Evolutionary conservation across 2,888 invertebrate genomes (phyloP).

Genomic region (Pollenia amentaria): DNA sequence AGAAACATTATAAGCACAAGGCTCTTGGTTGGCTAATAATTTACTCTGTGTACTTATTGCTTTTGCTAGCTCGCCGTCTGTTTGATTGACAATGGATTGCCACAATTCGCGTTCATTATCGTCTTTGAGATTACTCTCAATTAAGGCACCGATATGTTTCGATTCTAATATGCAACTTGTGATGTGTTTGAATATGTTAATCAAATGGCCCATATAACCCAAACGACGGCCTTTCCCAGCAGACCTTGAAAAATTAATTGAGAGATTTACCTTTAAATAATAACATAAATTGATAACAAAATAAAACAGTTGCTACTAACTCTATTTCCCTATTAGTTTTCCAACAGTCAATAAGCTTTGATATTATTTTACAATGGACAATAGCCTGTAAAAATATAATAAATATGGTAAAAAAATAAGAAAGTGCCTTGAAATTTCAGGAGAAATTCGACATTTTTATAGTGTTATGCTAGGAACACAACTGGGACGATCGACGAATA

Average conservation of each 20-base stretch:
- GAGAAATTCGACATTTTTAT: too few relatives aligned
- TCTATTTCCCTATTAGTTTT: constrained; percentile 91
- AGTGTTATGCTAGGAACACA: too few relatives aligned
- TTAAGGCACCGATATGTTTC: constrained; percentile 86
- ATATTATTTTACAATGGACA: constrained; percentile 91
- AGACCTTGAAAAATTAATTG: constrained; percentile 81
- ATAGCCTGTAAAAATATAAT: constrained; percentile 87
- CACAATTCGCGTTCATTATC: constrained; percentile 85
- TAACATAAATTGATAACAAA: neutral
- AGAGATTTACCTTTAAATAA: constrained; percentile 1
- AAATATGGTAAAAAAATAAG: constrained; percentile 46
- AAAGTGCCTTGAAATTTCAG: too few relatives aligned
- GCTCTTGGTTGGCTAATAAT: constrained; percentile 83
- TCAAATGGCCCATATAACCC: constrained; percentile 89
- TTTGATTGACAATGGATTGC: constrained; percentile 82
- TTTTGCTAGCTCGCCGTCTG: constrained; percentile 81
- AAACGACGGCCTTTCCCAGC: constrained; percentile 86
- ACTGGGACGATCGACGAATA: too few relatives aligned
- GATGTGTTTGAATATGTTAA: constrained; percentile 87
- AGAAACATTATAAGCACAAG: constrained; percentile 70
- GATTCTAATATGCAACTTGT: constrained; percentile 84
- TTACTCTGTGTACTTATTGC: constrained; percentile 81
- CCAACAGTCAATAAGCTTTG: constrained; percentile 92
- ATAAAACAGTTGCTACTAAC: constrained; percentile 86
- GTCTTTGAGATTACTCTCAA: constrained; percentile 85